Evolutionary conservation across 2,113 vertebrate genomes (phyloP).

Genomic region (Phrynosoma platyrhinos): DNA sequence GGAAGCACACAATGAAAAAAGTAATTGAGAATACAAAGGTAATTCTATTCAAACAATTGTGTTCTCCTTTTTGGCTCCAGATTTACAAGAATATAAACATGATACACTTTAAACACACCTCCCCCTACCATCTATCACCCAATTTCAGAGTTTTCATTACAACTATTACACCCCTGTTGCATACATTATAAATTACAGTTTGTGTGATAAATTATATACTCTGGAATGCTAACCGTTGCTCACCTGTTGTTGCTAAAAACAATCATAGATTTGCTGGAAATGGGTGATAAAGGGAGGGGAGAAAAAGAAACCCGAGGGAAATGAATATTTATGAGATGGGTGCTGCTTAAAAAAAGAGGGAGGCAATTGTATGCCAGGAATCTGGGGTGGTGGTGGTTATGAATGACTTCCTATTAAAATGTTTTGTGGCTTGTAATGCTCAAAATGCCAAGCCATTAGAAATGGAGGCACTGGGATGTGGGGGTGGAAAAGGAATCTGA

Average conservation of each 20-base stretch:
- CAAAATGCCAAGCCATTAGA: background rate
- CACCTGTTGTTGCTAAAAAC: constrained; percentile 64
- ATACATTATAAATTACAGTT: constrained; percentile 71
- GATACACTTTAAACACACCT: constrained; percentile 41
- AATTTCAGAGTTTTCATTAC: constrained; percentile 42
- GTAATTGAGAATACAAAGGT: background rate
- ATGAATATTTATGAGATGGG: constrained; percentile 71
- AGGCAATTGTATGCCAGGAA: constrained; percentile 57
- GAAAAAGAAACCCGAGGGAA: constrained; percentile 46
- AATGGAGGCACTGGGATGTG: background rate
- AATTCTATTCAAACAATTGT: constrained; percentile 24
- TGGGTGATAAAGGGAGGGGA: background rate
- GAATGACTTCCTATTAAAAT: constrained; percentile 51
- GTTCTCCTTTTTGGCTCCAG: background rate
- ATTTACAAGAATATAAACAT: constrained; percentile 56
- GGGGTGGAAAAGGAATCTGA: constrained; percentile 10
- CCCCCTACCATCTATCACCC: constrained; percentile 59
- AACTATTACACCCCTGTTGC: constrained; percentile 52
- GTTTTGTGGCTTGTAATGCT: background rate
- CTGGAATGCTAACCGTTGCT: constrained; percentile 40
- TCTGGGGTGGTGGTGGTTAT: constrained; percentile 51
- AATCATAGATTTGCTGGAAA: constrained; percentile 62
- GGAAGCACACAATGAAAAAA: accelerated
- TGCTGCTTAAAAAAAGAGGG: background rate
- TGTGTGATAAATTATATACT: constrained; percentile 67